phyloP scores from a whole-genome alignment of 2,113 vertebrate genomes.

The Nothocercus nigrocapillus region DNA sequence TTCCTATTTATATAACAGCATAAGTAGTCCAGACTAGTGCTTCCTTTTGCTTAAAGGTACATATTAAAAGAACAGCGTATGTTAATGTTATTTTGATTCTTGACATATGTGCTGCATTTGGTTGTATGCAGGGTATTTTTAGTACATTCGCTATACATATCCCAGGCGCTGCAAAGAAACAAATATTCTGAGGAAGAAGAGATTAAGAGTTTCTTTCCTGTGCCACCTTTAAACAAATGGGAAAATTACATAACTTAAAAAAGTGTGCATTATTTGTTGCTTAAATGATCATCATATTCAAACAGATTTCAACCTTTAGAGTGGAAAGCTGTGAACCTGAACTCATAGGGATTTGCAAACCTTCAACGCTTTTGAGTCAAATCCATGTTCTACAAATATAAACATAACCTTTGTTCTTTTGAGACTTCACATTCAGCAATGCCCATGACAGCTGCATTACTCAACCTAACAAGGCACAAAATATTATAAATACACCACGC shows the following conservation, averaged over 20 bases:
- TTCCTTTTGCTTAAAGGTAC: conserved; percentile 12
- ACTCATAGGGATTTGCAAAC: neutral
- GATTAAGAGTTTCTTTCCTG: neutral
- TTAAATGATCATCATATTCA: neutral
- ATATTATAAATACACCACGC: neutral
- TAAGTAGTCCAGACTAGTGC: neutral
- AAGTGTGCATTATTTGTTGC: neutral
- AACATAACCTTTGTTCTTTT: neutral
- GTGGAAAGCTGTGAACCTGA: neutral
- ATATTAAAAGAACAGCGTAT: conserved; percentile 17
- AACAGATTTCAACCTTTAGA: neutral
- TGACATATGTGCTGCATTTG: conserved; percentile 15
- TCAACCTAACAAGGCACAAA: neutral
- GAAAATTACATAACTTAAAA: neutral
- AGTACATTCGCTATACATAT: conserved; percentile 51
- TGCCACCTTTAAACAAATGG: neutral
- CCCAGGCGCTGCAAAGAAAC: conserved; percentile 26
- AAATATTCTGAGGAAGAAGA: conserved; percentile 52
- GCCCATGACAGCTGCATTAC: neutral
- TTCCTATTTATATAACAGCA: conserved; percentile 36
- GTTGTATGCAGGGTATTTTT: conserved; percentile 35
- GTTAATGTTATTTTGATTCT: conserved; percentile 55
- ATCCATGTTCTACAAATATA: neutral
- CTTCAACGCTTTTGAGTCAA: neutral
- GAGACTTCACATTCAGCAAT: neutral